Evolutionary conservation across 2,888 invertebrate species (phyloP), one percentile per base, ranked within the genome.

Genomic region (Dione juno): DNA sequence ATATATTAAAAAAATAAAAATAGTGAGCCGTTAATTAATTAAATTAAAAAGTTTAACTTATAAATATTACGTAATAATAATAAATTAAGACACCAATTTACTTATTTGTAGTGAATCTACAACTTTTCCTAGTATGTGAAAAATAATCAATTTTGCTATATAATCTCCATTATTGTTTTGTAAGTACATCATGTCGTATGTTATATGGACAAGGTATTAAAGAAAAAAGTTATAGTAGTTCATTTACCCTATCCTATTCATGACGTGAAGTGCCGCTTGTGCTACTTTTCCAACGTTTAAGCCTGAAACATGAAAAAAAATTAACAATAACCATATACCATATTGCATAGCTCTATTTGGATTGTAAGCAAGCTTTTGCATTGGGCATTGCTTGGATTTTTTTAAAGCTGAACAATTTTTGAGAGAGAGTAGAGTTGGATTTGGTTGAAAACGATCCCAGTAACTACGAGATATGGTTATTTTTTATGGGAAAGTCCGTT

Each of bases 191-290:
- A 61, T 35, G 28, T 28, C 5, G 28, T 3, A 28, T 28, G 5
- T 28, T 28, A 5, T 28, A 28, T 28, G 28, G 16, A 61, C 45
- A 28, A 43, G 45, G n/a, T 7, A 8, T 45, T 61, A 16, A 61
- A 45, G 61, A 28, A 61, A 61, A 45, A 61, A 61, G 45, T 45
- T 61, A 43, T n/a, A 45, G 45, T 28, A 61, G 61, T 61, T 61
- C 61, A 45, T 61, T 61, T 61, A 61, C 61, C 45, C 61, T 28
- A 61, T 45, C 28, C 45, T 61, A 61, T 61, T 61, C 61, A 61
- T 61, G 61, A 45, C 61, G 45, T 61, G 45, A 28, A 61, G 61
- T 61, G 61, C 61, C n/a, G n/a, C 61, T 61, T 61, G 61, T 45
- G 35, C 61, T 61, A 61, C 28, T 45, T 61, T 61, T 57, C 16